phyloP scores from a whole-genome alignment of 2,797 vertebrate genomes.

The Cossypha niveicapilla region DNA sequence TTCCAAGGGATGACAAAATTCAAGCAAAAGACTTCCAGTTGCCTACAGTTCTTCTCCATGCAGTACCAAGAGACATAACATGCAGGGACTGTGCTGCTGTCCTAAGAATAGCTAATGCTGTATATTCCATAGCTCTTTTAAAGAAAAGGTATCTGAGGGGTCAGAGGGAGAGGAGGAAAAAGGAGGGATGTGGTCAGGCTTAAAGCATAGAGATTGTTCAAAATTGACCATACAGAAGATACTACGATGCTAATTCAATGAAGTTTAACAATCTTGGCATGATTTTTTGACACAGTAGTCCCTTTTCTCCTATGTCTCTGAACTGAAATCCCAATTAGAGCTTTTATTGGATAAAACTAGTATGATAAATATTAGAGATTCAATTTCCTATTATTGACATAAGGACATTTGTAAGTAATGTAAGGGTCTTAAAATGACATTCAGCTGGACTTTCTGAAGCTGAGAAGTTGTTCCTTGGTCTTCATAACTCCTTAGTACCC shows the following conservation, averaged over 20 bases:
- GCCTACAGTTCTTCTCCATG: not conserved
- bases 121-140: not conserved
- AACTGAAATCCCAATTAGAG: not conserved
- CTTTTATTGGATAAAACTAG: not conserved
- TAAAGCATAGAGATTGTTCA: not conserved
- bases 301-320: not conserved
- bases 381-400: not conserved
- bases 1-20: not conserved
- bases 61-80: not conserved
- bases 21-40: not conserved
- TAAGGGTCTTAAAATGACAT: not conserved
- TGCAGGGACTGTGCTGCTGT: not conserved
- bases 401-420: not conserved
- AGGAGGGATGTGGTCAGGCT: not conserved
- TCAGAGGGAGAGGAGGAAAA: not conserved
- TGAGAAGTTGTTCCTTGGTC: not conserved
- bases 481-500: not conserved
- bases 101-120: not conserved
- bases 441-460: not conserved
- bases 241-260: not conserved
- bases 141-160: not conserved
- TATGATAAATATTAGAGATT: not conserved
- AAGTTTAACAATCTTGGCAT: not conserved
- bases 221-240: not conserved
- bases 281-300: not conserved